Evolutionary conservation across 2,113 vertebrate species (phyloP), one percentile per base, ranked within the genome.

Genomic region (Neofelis nebulosa): DNA sequence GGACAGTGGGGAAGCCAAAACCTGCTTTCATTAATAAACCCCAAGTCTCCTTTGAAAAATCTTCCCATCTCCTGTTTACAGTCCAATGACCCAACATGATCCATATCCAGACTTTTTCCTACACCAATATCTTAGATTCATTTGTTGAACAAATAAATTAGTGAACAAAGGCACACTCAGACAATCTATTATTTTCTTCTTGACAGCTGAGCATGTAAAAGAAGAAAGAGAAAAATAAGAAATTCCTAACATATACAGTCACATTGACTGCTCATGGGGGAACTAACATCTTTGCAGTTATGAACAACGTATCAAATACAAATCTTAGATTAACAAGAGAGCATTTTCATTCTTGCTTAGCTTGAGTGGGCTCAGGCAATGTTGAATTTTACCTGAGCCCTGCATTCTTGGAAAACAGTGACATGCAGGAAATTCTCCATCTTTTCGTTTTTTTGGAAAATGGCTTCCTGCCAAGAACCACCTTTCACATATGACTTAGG

Each of bases 21-120:
- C 23, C 41, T 61, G 41, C 48, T 93, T 89, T 97, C 78, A 93
- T 92, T 93, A 95, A 82, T 66, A 93, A 94, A 83, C 38, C 38
- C 93, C 82, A 45, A 21, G 27, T 66, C 19, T 33, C 41, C 88
- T 94, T 98, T 96, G 78, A 97, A 98, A 94, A 94, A 79, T 69
- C 48, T 79, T 79, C 84, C 33, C 11, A 68, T 94, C n/a, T 95
- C 65, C 89, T 79, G 38, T 94, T 88, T 68, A 71, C 8, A 88
- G 12, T 36, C 36, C 69, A 63, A 12, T 5, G 41, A 90, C 29
- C n/a, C 3, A 23, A 5, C 18, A 4, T 7, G 36, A 85, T 78
- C 31, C 38, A 52, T 9, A 48, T 7, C 16, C 50, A 31, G 14
- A 29, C 33, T 85, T 71, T 79, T 63, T 12, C 38, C 57, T 61